Base-by-base conservation (phyloP, 2,797 vertebrate species). In the Myotis findleyi region DNA sequence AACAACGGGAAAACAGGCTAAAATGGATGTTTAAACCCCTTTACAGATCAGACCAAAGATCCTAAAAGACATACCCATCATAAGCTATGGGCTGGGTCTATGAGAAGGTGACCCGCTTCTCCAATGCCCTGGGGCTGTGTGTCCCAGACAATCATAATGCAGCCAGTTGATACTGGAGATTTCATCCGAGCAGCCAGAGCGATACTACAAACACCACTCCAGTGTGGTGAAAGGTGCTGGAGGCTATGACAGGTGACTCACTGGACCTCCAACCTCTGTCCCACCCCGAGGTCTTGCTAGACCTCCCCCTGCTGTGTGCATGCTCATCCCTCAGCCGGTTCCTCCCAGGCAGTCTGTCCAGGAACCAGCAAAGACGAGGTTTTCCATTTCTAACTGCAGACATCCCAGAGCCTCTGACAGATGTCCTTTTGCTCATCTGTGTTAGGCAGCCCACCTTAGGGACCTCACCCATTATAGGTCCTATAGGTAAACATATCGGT, bases 71-170 rank as follows among this genome's bases (percentile, higher is more conserved):
- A 16, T 21, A 62, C 6, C 25, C 4, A 2, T 47, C 0, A 0
- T 72, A 76, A 71, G 69, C 36, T 30, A 53, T 0, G 27, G 73
- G 51, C 36, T 49, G 18, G 62, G 72, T 25, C 13, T 20, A 5
- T 14, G 71, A 87, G 68, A 90, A 30, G n/a, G 53, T 25, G 11
- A 68, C 6, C 62, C 0, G 1, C 1, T 2, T 14, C 73, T 23
- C n/a, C 30, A 44, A 17, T 0, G 25, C 57, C 9, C 17, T 2
- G 0, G 49, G 36, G 33, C 33, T 59, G 18, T 62, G 36, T 71
- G 23, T 30, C 41, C 23, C 27, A 21, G 77, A 55, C 38, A 18
- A 20, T 27, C 38, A 1, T 0, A 17, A 23, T 0, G 2, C 17
- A 7, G 5, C 25, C 20, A 12, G 59, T 51, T 71, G 47, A 41